Evolutionary conservation across 1,140 invertebrate genomes (phyloP).

Genomic region (Aphidius ervi): DNA sequence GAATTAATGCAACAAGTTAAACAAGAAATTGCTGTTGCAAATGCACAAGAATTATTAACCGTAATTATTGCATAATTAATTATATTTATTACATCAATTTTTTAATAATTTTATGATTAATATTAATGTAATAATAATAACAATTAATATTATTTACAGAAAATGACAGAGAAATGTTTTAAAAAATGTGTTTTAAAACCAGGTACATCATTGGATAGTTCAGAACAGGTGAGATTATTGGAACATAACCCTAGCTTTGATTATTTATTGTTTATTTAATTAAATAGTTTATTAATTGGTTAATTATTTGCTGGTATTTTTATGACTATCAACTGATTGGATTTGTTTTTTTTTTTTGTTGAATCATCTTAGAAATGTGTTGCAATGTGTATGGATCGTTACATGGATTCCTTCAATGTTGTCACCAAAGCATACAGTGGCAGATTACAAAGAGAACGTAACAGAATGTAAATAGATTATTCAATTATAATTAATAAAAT

Average conservation of each 20-base stretch:
- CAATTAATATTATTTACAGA: constrained; percentile 57
- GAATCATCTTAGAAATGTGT: constrained; percentile 80
- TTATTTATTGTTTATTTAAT: constrained; percentile 1
- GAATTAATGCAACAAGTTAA: constrained; percentile 94
- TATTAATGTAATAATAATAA: constrained; percentile 16
- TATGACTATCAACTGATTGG: background rate
- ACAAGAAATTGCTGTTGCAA: constrained; percentile 91
- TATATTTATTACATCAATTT: constrained; percentile 6
- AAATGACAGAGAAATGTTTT: constrained; percentile 97
- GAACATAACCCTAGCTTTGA: constrained; percentile 16
- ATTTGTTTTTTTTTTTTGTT: background rate
- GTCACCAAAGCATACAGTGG: constrained; percentile 80
- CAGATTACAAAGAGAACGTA: constrained; percentile 73
- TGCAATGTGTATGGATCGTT: constrained; percentile 96
- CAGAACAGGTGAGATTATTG: constrained; percentile 71
- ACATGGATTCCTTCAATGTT: constrained; percentile 93
- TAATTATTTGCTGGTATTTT: constrained; percentile 10
- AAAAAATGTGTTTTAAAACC: constrained; percentile 91
- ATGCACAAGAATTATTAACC: constrained; percentile 88
- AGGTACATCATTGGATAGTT: constrained; percentile 82
- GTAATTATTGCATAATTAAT: constrained; percentile 53
- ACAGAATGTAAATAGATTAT: constrained; percentile 42
- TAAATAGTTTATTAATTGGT: constrained; percentile 9
- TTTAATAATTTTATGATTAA: constrained; percentile 9
- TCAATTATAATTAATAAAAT: constrained; percentile 2